Evolutionary conservation across 2,797 vertebrate genomes (phyloP).

Genomic region (Mastacembelus armatus): DNA sequence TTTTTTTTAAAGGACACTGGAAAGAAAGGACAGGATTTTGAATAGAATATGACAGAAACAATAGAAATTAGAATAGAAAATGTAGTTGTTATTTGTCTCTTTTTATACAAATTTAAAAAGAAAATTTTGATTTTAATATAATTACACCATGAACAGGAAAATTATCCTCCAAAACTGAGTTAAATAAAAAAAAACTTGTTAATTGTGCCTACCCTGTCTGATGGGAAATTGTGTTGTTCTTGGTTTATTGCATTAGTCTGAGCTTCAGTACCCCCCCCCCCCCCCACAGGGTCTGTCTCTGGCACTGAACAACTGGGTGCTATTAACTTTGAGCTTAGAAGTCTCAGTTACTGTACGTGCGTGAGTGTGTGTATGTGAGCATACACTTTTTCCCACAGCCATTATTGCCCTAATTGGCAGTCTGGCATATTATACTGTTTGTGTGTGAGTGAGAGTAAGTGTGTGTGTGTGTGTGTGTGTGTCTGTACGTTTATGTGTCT

Average conservation of each 20-base stretch:
- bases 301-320: slow-evolving; percentile 78
- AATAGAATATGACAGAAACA: slow-evolving; percentile 3
- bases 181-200: background rate
- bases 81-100: slow-evolving; percentile 9
- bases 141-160: background rate
- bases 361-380: slow-evolving; percentile 17
- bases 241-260: slow-evolving; percentile 38
- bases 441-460: slow-evolving; percentile 42
- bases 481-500: slow-evolving; percentile 15
- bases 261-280: slow-evolving; percentile 24
- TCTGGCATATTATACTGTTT: slow-evolving; percentile 56
- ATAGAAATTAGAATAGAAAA: slow-evolving; percentile 4
- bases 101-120: slow-evolving; percentile 5
- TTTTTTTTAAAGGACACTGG: slow-evolving; percentile 12
- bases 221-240: slow-evolving; percentile 28
- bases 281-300: slow-evolving; percentile 73
- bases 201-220: slow-evolving; percentile 29
- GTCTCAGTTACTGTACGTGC: slow-evolving; percentile 67
- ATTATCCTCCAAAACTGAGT: slow-evolving; percentile 1
- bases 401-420: slow-evolving; percentile 66
- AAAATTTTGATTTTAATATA: background rate
- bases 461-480: slow-evolving; percentile 15
- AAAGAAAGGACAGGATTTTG: background rate
- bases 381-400: slow-evolving; percentile 55
- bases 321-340: slow-evolving; percentile 72